Conservation (phyloP, 2,113 vertebrate genomes). For the Rhineura floridana region DNA sequence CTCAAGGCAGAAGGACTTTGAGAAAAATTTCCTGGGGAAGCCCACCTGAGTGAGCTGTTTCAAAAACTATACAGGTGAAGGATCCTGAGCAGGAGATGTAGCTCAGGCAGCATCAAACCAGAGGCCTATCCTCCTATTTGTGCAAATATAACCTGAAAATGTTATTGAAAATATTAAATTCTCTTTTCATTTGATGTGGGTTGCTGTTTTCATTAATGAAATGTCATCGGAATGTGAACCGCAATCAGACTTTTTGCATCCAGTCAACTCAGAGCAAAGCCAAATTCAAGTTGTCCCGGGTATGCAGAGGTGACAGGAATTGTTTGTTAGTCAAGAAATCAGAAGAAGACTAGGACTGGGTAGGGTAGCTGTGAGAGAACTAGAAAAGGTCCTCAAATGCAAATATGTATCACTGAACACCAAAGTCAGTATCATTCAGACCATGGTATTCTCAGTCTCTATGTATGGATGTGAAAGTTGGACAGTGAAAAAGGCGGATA, state of each 20-base stretch:
- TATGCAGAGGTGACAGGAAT: no score
- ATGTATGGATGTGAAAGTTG: no score
- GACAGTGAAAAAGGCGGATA: no score
- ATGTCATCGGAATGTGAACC: background rate
- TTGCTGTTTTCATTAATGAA: background rate
- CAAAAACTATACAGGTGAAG: background rate
- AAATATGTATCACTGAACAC: no score
- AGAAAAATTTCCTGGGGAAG: no score
- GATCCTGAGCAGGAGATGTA: background rate
- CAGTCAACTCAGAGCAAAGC: background rate
- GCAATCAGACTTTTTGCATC: background rate
- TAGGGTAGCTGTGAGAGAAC: no score
- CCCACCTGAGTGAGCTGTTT: background rate
- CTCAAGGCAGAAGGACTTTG: no score
- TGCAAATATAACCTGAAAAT: background rate
- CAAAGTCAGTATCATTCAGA: no score
- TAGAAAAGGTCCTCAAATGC: no score
- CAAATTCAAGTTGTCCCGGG: background rate
- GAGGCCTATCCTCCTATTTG: background rate
- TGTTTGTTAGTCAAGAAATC: no score
- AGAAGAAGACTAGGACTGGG: no score
- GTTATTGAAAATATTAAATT: background rate
- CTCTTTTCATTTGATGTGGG: background rate
- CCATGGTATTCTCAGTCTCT: no score
- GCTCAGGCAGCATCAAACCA: background rate